A percentile compares a stretch with the other conserved stretches of the same genome.
phyloP scores from a whole-genome alignment of 2,797 vertebrate species.

The Anabacerthia variegaticeps region DNA sequence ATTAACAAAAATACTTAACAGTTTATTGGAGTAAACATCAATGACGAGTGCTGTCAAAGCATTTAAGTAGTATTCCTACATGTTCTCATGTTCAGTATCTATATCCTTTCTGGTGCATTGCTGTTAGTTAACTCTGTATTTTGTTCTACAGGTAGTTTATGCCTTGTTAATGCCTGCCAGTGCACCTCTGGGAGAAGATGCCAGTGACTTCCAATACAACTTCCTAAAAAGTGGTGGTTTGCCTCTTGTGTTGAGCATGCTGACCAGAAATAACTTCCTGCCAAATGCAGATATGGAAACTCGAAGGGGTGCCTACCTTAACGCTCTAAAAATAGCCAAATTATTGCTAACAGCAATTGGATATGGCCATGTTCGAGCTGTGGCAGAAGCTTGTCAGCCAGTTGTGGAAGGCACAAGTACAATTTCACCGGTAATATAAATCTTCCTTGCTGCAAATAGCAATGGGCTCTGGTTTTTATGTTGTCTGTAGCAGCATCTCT shows the following conservation, averaged over 20 bases:
- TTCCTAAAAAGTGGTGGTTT: constrained; percentile 97
- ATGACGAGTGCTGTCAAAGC: neutral
- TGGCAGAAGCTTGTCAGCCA: constrained; percentile 98
- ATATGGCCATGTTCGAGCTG: constrained; percentile 95
- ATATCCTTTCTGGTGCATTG: neutral
- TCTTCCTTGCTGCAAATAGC: neutral
- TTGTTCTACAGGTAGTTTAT: constrained; percentile 90
- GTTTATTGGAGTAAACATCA: neutral
- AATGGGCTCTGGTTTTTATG: neutral
- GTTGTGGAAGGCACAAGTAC: constrained; percentile 91
- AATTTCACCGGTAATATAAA: constrained; percentile 86
- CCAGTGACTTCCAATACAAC: constrained; percentile 98
- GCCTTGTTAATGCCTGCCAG: constrained; percentile 99
- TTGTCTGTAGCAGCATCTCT: neutral
- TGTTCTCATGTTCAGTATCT: neutral
- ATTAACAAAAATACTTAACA: neutral
- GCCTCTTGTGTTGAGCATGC: constrained; percentile 96
- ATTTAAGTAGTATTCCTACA: neutral
- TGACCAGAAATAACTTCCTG: constrained; percentile 98
- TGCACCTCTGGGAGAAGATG: constrained; percentile 95
- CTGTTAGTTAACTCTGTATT: neutral
- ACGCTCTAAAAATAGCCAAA: constrained; percentile 97
- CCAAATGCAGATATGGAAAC: constrained; percentile 98
- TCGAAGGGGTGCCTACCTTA: constrained; percentile 95
- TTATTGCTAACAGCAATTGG: constrained; percentile 94